Evolutionary conservation across 2,113 vertebrate species (phyloP).

Genomic region (Casuarius casuarius): DNA sequence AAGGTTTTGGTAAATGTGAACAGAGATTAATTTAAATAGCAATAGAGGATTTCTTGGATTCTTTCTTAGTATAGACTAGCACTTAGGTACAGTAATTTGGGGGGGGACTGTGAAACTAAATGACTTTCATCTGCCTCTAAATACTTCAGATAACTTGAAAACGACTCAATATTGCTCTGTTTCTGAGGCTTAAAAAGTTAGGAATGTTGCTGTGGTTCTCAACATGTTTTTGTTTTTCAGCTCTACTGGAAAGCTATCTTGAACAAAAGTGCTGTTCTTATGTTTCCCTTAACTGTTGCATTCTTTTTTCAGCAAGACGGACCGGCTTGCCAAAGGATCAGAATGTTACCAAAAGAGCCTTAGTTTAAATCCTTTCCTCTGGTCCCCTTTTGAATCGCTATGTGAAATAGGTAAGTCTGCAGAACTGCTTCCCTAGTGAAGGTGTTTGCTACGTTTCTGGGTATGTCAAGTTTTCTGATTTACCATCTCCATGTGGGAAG

Average conservation of each 20-base stretch:
- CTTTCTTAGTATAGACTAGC: not conserved
- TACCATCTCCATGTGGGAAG: rapidly evolving
- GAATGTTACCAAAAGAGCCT: slow-evolving; percentile 99
- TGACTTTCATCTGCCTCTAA: not conserved
- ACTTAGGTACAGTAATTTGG: not conserved
- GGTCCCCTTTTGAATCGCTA: slow-evolving; percentile 96
- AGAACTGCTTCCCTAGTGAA: not conserved
- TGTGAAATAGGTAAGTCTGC: slow-evolving; percentile 94
- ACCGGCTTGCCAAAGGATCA: slow-evolving; percentile 93
- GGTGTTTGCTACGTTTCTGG: rapidly evolving
- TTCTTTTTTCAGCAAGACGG: slow-evolving; percentile 86
- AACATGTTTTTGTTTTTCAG: not conserved
- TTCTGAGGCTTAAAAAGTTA: not conserved
- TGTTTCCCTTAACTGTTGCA: slow-evolving; percentile 38
- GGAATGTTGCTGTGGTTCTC: not conserved
- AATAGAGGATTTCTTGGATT: not conserved
- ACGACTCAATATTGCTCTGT: not conserved
- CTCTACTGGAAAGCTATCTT: slow-evolving; percentile 33
- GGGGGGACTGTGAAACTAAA: not conserved
- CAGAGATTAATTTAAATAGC: not conserved
- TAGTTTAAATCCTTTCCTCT: slow-evolving; percentile 97
- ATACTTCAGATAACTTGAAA: slow-evolving; percentile 16
- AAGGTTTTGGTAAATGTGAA: not conserved
- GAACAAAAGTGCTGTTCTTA: slow-evolving; percentile 23
- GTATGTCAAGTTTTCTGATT: not conserved